Percentiles rank a stretch among this genome's conserved stretches.
Evolutionary conservation across 2,888 invertebrate species (phyloP).

Genomic region (Eilema depressum): DNA sequence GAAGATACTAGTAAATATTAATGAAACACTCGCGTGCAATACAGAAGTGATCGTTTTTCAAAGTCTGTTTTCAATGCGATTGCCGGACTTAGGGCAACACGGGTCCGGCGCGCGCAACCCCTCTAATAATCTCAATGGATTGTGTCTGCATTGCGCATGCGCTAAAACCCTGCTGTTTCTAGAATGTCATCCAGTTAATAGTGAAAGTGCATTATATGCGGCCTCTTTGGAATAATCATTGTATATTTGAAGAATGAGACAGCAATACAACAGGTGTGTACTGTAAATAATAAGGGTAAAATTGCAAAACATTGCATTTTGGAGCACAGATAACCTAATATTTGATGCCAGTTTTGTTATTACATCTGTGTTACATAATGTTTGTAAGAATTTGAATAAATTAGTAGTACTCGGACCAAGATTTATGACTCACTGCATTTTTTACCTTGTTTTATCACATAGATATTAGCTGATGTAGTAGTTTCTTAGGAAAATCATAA

Average conservation of each 20-base stretch:
- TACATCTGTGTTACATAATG: background rate
- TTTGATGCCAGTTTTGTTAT: background rate
- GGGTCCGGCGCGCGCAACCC: background rate
- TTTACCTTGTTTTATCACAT: too few species aligned
- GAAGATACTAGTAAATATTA: slow-evolving; percentile 13
- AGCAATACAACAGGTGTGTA: slow-evolving; percentile 61
- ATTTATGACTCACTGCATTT: background rate
- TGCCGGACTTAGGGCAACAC: slow-evolving; percentile 10
- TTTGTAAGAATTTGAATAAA: background rate
- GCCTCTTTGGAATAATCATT: slow-evolving; percentile 46
- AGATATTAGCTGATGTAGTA: too few species aligned
- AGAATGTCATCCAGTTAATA: slow-evolving; percentile 37
- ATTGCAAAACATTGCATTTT: slow-evolving; percentile 29
- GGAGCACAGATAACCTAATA: background rate
- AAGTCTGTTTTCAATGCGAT: slow-evolving; percentile 24
- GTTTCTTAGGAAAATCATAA: background rate
- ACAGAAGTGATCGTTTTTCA: slow-evolving; percentile 24
- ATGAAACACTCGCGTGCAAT: slow-evolving; percentile 21
- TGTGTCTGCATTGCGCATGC: slow-evolving; percentile 62
- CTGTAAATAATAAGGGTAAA: slow-evolving; percentile 40
- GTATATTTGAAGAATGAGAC: slow-evolving; percentile 42
- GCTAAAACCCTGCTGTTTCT: slow-evolving; percentile 43
- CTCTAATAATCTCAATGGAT: slow-evolving; percentile 30
- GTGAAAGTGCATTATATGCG: slow-evolving; percentile 37
- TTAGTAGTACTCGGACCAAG: background rate